A percentile compares a stretch with the other conserved stretches of the same genome.
Conservation (phyloP, 2,888 invertebrate genomes). For the Pristionchus exspectatus region DNA sequence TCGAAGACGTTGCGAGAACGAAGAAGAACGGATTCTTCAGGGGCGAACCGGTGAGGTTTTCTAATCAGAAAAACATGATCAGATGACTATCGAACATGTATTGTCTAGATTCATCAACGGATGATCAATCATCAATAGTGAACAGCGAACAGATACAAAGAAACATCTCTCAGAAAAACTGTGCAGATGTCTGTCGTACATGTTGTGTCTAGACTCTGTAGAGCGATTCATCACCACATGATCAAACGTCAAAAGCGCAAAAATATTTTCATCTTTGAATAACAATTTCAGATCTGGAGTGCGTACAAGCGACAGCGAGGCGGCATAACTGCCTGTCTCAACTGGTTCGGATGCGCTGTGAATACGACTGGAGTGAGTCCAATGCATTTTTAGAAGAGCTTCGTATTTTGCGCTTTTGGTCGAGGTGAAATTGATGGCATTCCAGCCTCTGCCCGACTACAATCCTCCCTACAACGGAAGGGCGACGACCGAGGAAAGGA, state of each 20-base stretch:
- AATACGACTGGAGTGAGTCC: slow-evolving; percentile 18
- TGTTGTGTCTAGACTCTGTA: no score
- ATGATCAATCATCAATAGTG: no score
- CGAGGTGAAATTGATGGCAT: not conserved
- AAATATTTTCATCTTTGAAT: not conserved
- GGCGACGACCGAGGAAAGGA: not conserved
- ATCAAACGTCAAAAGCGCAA: no score
- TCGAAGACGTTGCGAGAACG: slow-evolving; percentile 27
- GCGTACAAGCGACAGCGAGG: slow-evolving; percentile 51
- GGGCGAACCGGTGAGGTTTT: slow-evolving; percentile 49
- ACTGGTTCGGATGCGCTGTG: slow-evolving; percentile 37
- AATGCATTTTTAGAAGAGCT: no score
- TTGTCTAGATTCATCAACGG: no score
- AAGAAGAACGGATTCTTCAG: slow-evolving; percentile 11
- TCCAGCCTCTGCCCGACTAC: slow-evolving; percentile 2
- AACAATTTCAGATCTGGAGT: slow-evolving; percentile 49
- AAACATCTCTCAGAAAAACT: no score
- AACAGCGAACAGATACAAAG: no score
- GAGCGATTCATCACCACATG: no score
- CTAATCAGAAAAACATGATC: no score
- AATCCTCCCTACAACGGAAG: slow-evolving; percentile 8
- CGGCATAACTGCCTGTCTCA: slow-evolving; percentile 33
- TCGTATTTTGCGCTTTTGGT: not conserved
- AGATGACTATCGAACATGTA: not conserved
- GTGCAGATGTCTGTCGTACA: no score